Evolutionary conservation across 2,888 invertebrate genomes (phyloP), one percentile per base, ranked within the genome.

Genomic region (Plusia festucae): DNA sequence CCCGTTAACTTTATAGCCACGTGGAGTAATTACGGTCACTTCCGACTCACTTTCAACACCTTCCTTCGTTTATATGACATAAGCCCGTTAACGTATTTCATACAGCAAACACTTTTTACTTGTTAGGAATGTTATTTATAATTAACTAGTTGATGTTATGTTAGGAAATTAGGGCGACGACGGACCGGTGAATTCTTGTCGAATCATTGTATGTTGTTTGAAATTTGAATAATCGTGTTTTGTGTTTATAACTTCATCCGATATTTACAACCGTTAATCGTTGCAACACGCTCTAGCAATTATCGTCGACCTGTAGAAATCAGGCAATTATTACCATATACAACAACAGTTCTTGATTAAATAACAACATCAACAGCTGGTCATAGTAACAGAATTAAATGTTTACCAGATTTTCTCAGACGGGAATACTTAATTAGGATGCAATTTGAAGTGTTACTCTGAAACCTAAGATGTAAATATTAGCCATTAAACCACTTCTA

Each of bases 21-120:
- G 60, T 72, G 53, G 20, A 62, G 30, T 61, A 65, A 71, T 74
- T 60, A 65, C 64, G 53, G 54, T 69, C 30, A 51, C 65, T 65
- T 80, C 65, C 64, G 65, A 60, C 22, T 53, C 54, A 34, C 53
- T 70, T 80, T 71, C 65, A 78, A 74, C 65, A 69, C 69, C 55
- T 67, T 61, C 56, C 55, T 68, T 71, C 51, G 46, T 44, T 55
- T 52, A 59, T 72, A 59, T 72, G 58, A 68, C 61, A 68, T 78
- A 56, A 74, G 54, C 40, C 49, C 40, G 58, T 66, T 65, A 55
- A 22, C 16, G 20, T 11, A 22, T 49, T 64, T 68, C 40, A 56
- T 55, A 44, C 20, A 46, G 30, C 24, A 49, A 52, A 61, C 51
- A 34, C 53, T 67, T 46, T 55, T 62, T 56, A 20, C 24, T 20